phyloP scores from a whole-genome alignment of 1,140 invertebrate genomes.

The Brachionus koreanus region DNA sequence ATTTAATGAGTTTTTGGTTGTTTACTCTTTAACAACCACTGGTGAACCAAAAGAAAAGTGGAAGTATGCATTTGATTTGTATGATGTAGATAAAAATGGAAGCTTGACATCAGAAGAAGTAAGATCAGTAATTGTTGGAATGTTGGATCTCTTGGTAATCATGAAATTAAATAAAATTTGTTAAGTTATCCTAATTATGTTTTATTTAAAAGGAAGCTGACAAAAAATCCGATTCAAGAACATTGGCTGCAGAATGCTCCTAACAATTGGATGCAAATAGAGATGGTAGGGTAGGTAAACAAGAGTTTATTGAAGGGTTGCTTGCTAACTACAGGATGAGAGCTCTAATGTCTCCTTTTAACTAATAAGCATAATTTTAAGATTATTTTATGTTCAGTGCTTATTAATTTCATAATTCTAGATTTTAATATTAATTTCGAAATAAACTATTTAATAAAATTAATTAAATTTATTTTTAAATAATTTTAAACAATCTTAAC shows the following conservation, averaged over 20 bases:
- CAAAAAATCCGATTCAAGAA: neutral
- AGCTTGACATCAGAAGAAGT: neutral
- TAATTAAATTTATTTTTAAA: too few species aligned
- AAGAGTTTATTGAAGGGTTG: slow-evolving; percentile 31
- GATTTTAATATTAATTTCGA: neutral
- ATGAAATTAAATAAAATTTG: neutral
- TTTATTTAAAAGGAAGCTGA: neutral
- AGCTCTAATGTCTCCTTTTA: slow-evolving; percentile 39
- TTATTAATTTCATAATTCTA: neutral
- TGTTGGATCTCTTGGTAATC: slow-evolving; percentile 21
- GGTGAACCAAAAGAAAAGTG: slow-evolving; percentile 7
- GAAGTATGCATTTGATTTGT: slow-evolving; percentile 33
- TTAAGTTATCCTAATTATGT: too few species aligned
- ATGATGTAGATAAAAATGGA: slow-evolving; percentile 26
- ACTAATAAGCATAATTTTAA: slow-evolving; percentile 7
- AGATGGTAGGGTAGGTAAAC: slow-evolving; percentile 5
- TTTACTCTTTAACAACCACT: slow-evolving; percentile 8
- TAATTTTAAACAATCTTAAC: too few species aligned
- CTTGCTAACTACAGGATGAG: neutral
- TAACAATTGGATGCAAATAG: neutral
- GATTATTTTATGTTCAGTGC: neutral
- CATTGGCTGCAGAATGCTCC: neutral
- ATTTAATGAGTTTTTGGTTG: slow-evolving; percentile 14
- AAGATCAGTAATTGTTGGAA: neutral
- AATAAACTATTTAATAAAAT: too few species aligned